Base-by-base conservation (phyloP, 2,797 vertebrate species). In the Hapalemur alaotrensis region DNA sequence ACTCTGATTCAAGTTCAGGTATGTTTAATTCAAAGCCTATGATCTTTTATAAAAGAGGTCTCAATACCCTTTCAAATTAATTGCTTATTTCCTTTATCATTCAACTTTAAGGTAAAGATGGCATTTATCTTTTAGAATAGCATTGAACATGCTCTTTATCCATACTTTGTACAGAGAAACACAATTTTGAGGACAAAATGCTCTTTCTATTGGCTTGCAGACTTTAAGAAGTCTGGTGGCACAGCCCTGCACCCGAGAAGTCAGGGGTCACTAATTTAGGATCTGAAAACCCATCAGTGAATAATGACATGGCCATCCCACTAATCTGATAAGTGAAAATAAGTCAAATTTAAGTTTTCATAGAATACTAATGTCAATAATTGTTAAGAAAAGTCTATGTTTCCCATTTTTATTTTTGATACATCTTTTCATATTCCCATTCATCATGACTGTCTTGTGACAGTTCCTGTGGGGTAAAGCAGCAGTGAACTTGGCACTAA, bases 291-390 rank as follows among this genome's bases (percentile, higher is more conserved):
- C 23, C 2, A 8, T 22, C 10, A 59, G 79, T 90, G 81, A 94
- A 83, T 88, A 97, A 57, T 63, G 81, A 96, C 59, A 78, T 12
- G 69, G 25, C 35, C 50, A 18, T 73, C 41, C 13, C 54, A 91
- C 22, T 89, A 86, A 78, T 80, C 38, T 80, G 57, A 48, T 89
- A 89, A 98, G 57, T 15, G 76, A 91, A 97, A 97, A 43, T 82
- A 23, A 92, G 23, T 3, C 7, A 8, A 38, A 52, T 35, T 7
- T 54, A 65, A 83, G 41, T 65, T 70, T 15, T 91, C 78, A 13
- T 20, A 63, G 32, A 8, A 23, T n/a, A 57, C 2, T 95, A 63
- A 79, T 20, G 10, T 46, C 46, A 12, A 23, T 38, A 63, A 25
- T n/a, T 48, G 41, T 46, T 93, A 63, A 69, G 65, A 81, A 52